Conservation (phyloP, 1,140 invertebrate species). For the Ceratoteleas bidentatus region DNA sequence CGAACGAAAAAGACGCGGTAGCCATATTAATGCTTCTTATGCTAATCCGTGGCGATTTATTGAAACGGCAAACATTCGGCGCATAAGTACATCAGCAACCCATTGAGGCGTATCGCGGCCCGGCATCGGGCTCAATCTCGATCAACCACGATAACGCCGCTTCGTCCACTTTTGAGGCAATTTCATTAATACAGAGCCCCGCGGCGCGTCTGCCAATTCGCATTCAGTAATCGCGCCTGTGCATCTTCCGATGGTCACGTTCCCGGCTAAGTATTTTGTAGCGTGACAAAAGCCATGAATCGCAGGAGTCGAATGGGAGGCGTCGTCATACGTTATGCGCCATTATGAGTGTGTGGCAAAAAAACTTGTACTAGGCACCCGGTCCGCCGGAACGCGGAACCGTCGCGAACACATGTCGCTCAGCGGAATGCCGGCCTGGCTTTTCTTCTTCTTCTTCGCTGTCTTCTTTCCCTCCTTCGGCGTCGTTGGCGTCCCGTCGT, state of each 20-base stretch:
- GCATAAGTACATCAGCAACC: conserved; percentile 48
- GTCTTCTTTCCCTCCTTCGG: neutral
- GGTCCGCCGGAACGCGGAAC: conserved; percentile 64
- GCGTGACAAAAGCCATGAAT: conserved; percentile 62
- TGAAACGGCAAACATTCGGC: conserved; percentile 51
- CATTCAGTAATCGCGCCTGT: conserved; percentile 34
- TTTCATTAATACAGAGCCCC: conserved; percentile 45
- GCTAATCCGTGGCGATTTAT: conserved; percentile 56
- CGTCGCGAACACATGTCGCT: conserved; percentile 60
- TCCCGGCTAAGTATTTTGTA: conserved; percentile 57
- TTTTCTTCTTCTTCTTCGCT: conserved; percentile 30
- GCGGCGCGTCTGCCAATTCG: conserved; percentile 29
- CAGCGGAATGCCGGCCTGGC: conserved; percentile 53
- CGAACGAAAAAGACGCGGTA: conserved; percentile 8
- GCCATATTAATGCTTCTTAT: conserved; percentile 43
- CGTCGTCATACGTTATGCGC: conserved; percentile 61
- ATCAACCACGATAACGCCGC: conserved; percentile 40
- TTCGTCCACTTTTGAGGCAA: conserved; percentile 45
- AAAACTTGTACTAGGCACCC: conserved; percentile 57
- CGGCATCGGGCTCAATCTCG: conserved; percentile 37
- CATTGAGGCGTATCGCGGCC: conserved; percentile 27
- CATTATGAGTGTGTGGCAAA: conserved; percentile 62
- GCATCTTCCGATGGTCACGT: conserved; percentile 36
- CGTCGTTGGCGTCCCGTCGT: no score
- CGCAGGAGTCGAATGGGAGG: conserved; percentile 56